Percentiles rank a stretch among this genome's conserved stretches.
These are phyloP conservation scores for Glossosoma conforme DNA, from an alignment of 1,140 invertebrate species.

Conservation along the genomic window DNA sequence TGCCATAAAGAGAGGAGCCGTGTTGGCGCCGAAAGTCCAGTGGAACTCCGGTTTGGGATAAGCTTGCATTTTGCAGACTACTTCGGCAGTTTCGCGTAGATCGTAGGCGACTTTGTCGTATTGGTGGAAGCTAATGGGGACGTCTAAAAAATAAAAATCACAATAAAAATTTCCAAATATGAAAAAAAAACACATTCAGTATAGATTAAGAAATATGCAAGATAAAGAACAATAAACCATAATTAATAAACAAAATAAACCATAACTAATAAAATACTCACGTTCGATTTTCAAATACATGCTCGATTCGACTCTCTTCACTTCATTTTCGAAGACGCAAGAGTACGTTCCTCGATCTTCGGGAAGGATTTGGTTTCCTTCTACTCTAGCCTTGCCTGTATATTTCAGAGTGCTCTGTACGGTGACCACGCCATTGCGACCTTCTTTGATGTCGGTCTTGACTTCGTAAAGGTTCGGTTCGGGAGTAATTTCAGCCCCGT, in stretches of 20 bases:
- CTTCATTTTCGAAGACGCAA: slow-evolving; percentile 85
- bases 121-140: slow-evolving; percentile 77
- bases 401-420: slow-evolving; percentile 82
- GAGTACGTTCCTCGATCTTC: slow-evolving; percentile 82
- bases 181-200: too few species aligned
- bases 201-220: too few species aligned
- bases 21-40: slow-evolving; percentile 77
- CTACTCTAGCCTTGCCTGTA: slow-evolving; percentile 65
- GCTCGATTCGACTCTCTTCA: slow-evolving; percentile 76
- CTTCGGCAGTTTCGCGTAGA: slow-evolving; percentile 73
- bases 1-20: slow-evolving; percentile 64
- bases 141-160: slow-evolving; percentile 54
- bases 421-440: slow-evolving; percentile 68
- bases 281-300: slow-evolving; percentile 88
- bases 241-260: slow-evolving; percentile 3
- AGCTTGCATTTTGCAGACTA: slow-evolving; percentile 83
- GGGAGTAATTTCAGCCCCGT: slow-evolving; percentile 69
- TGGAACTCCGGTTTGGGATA: slow-evolving; percentile 90
- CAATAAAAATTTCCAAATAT: not conserved
- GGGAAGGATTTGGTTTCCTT: slow-evolving; percentile 71
- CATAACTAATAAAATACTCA: slow-evolving; percentile 48
- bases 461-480: slow-evolving; percentile 76
- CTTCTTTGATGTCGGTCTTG: slow-evolving; percentile 68
- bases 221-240: too few species aligned
- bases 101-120: slow-evolving; percentile 88